These are phyloP conservation scores for Agapornis canus DNA, from an alignment of 2,797 vertebrate genomes.

Conservation along the genomic window DNA sequence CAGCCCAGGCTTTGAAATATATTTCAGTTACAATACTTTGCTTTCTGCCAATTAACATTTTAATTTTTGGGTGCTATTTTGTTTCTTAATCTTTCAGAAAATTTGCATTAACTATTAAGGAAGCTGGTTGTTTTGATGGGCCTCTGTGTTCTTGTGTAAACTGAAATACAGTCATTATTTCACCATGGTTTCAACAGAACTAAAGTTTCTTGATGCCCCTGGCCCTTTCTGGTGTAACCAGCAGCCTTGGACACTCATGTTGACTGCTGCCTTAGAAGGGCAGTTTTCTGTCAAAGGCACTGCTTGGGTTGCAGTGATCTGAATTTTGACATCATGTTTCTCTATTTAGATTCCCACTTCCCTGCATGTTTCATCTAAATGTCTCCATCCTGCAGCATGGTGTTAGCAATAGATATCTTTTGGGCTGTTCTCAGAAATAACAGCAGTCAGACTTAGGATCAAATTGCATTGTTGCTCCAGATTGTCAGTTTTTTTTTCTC, in stretches of 20 bases:
- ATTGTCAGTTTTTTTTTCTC: background rate
- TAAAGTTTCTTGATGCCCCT: background rate
- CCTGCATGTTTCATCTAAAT: background rate
- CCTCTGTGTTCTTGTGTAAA: accelerated
- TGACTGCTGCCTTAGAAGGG: background rate
- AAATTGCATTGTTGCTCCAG: background rate
- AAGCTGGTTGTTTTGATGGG: background rate
- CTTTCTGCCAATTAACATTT: background rate
- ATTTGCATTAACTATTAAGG: background rate
- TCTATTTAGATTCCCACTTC: background rate
- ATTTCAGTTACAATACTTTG: background rate
- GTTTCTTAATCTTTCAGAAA: background rate
- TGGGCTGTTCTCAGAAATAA: background rate
- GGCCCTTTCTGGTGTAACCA: background rate
- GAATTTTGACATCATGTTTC: background rate
- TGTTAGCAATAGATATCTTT: background rate
- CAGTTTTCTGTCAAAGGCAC: background rate
- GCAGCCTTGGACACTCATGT: background rate
- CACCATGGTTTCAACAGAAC: background rate
- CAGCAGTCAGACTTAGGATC: background rate
- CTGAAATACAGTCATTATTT: background rate
- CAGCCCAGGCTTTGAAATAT: background rate
- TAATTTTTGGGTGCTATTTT: background rate
- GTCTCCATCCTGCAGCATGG: background rate
- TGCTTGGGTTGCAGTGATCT: background rate